A percentile compares a stretch with the other conserved stretches of the same genome.
These are phyloP conservation scores for Pristis pectinata DNA, from an alignment of 2,797 vertebrate genomes.

Conservation along the genomic window DNA sequence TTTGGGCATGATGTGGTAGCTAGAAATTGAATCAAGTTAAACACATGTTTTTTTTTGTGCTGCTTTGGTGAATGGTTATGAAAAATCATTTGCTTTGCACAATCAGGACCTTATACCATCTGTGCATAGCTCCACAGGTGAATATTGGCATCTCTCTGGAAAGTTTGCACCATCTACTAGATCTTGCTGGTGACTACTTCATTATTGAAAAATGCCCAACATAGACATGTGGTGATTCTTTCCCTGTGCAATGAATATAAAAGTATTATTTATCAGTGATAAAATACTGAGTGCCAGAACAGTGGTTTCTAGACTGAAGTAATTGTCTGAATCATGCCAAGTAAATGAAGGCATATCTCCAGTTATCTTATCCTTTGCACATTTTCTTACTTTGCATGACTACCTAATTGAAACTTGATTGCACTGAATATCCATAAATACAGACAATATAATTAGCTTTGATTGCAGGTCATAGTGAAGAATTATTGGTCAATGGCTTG, in stretches of 20 bases:
- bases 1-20: no score
- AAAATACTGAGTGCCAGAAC: not conserved
- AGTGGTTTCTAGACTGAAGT: not conserved
- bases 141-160: no score
- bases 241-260: not conserved
- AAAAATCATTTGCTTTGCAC: no score
- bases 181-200: not conserved
- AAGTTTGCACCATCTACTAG: no score
- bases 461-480: not conserved
- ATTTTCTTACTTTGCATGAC: not conserved
- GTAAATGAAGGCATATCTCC: not conserved
- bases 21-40: no score
- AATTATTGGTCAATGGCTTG: not conserved
- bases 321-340: not conserved
- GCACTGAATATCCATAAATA: constrained; percentile 26
- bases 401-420: not conserved
- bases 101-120: no score
- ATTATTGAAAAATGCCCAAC: not conserved
- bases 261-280: not conserved
- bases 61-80: no score
- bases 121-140: no score
- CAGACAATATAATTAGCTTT: not conserved
- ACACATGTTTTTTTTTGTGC: no score
- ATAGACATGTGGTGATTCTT: not conserved
- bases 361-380: not conserved